Percentiles rank a stretch among this genome's conserved stretches.
These are phyloP conservation scores for Charaxes varanes DNA, from an alignment of 1,140 invertebrate species.

Conservation along the genomic window DNA sequence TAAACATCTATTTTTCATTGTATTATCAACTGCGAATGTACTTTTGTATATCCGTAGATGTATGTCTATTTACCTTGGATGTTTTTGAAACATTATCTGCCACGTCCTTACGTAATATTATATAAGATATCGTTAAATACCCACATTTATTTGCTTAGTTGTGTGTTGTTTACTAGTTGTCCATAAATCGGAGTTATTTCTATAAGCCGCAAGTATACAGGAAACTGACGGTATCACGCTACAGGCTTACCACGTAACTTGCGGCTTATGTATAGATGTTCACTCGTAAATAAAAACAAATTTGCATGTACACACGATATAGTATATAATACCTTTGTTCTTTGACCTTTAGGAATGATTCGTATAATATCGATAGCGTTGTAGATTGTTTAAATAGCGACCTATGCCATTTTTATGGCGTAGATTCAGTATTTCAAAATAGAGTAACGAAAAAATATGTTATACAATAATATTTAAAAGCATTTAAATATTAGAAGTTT, in stretches of 20 bases:
- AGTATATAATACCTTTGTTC: constrained; percentile 1
- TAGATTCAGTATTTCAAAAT: too few relatives aligned
- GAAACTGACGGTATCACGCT: constrained; percentile 15
- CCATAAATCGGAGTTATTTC: not conserved
- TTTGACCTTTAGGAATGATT: constrained; percentile 5
- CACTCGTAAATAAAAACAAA: constrained; percentile 15
- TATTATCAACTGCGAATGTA: too few relatives aligned
- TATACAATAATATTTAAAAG: too few relatives aligned
- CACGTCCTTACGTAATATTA: too few relatives aligned
- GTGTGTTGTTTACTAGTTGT: not conserved
- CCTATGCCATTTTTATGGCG: too few relatives aligned
- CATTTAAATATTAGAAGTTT: too few relatives aligned
- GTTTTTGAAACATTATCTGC: too few relatives aligned
- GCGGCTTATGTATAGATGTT: constrained; percentile 15
- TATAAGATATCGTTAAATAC: too few relatives aligned
- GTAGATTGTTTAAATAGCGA: not conserved
- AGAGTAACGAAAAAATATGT: too few relatives aligned
- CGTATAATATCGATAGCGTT: not conserved
- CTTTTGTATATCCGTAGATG: too few relatives aligned
- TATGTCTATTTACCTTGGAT: too few relatives aligned
- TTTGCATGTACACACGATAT: constrained; percentile 13
- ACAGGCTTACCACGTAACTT: constrained; percentile 10
- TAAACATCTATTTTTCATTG: too few relatives aligned
- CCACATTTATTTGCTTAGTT: constrained; percentile 3
- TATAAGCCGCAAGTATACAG: constrained; percentile 17